A percentile compares a stretch with the other conserved stretches of the same genome.
Evolutionary conservation across 2,797 vertebrate genomes (phyloP).

Genomic region (Monodelphis domestica): DNA sequence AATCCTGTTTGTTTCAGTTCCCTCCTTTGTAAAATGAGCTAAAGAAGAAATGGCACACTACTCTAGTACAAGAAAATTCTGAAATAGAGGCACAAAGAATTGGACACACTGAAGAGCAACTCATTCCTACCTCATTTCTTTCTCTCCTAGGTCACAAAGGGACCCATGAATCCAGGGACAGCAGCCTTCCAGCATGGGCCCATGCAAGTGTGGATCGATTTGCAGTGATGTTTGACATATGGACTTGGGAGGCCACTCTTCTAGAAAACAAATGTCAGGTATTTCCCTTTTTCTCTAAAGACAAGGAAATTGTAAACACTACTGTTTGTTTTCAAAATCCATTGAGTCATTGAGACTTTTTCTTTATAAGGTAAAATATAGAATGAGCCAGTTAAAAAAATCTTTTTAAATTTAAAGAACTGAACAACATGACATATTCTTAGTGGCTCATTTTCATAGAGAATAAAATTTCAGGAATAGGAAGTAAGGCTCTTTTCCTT

Average conservation of each 20-base stretch:
- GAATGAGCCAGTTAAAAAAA: conserved; percentile 24
- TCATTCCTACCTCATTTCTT: background rate
- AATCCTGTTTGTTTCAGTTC: background rate
- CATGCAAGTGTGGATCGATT: conserved; percentile 80
- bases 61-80: no score
- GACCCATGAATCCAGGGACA: conserved; percentile 12
- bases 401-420: background rate
- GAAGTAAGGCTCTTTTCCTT: background rate
- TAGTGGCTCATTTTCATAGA: conserved; percentile 38
- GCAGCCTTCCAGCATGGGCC: conserved; percentile 70
- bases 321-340: background rate
- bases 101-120: background rate
- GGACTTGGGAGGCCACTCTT: conserved; percentile 86
- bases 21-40: background rate
- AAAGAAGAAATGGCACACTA: no score
- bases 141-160: conserved; percentile 61
- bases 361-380: conserved; percentile 20
- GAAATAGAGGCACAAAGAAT: no score
- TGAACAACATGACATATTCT: conserved; percentile 29
- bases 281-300: conserved; percentile 49
- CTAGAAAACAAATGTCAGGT: conserved; percentile 87
- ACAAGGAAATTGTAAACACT: conserved; percentile 42
- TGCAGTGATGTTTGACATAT: conserved; percentile 86
- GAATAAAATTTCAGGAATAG: background rate
- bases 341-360: background rate